Evolutionary conservation across 2,797 vertebrate species (phyloP), one percentile per base, ranked within the genome.

Genomic region (Leucoraja ocellata): DNA sequence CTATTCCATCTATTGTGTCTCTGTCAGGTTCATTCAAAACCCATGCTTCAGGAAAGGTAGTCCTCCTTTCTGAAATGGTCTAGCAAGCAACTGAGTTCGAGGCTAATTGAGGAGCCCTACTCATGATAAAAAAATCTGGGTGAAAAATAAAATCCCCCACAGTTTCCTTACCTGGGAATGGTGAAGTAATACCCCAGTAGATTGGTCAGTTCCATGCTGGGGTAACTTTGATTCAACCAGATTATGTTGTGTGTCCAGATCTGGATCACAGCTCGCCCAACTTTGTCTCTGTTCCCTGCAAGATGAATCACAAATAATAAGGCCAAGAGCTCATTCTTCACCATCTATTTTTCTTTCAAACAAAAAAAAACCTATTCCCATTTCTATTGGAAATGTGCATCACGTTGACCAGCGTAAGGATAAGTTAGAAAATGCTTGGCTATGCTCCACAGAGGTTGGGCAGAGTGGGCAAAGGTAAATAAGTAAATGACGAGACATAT

Each of bases 251-350:
- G 95, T 0, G 95, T 95, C 95, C 96, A 97, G 96, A 97, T 96
- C 96, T 97, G 97, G 93, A 98, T 94, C 93, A 98, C 95, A 0
- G 96, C 94, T 94, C 96, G 96, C 93, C 97, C 97, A 93, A 95
- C 93, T 81, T 97, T 97, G 94, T 98, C 98, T 94, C 96, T 91
- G 95, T 95, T 98, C 95, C 98, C 98, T 98, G 96, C 0, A 10
- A 77, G 93, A 32, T 86, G 7, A 93, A 94, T 91, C 2, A 39
- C 39, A 79, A 18, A 18, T 25, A 58, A 88, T 10, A 28, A 88
- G 54, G 63, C 28, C n/a, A 32, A 21, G n/a, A 88, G 18, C 4
- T 88, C 16, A 36, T 68, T 16, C 84, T 65, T 88, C 84, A 16
- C 14, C 61, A 2, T 16, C 14, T 65, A 16, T 7, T n/a, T 36